phyloP scores from a whole-genome alignment of 2,113 vertebrate species.

The Dicaeum eximium region DNA sequence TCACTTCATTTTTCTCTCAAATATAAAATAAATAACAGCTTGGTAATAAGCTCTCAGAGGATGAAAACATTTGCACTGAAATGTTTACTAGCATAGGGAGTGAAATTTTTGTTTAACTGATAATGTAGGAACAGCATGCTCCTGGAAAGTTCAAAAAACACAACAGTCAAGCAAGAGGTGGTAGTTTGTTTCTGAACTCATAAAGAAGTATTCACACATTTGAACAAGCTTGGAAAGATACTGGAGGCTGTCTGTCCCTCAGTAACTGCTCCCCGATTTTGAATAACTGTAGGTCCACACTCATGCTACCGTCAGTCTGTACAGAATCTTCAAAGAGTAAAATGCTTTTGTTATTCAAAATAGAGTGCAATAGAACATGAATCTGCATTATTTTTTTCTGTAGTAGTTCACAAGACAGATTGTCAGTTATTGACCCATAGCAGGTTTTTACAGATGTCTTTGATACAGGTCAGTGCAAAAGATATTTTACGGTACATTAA shows the following conservation, averaged over 20 bases:
- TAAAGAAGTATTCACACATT: not conserved
- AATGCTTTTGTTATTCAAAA: not conserved
- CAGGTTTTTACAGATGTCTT: not conserved
- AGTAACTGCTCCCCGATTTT: not conserved
- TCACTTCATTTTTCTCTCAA: not conserved
- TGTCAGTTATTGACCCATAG: not conserved
- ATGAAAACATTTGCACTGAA: not conserved
- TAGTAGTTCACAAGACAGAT: not conserved
- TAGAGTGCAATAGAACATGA: not conserved
- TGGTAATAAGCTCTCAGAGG: not conserved
- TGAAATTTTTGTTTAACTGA: not conserved
- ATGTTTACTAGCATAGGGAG: not conserved
- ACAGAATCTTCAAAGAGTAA: not conserved
- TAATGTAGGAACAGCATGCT: not conserved
- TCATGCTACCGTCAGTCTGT: not conserved
- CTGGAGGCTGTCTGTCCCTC: not conserved
- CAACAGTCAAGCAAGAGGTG: not conserved
- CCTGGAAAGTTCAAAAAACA: not conserved
- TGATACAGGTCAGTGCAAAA: not conserved
- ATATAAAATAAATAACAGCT: not conserved
- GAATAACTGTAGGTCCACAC: not conserved
- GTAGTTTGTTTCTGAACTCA: not conserved
- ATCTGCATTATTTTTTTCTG: not conserved
- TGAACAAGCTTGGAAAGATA: not conserved
- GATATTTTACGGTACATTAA: not conserved